A percentile compares a stretch with the other conserved stretches of the same genome.
Evolutionary conservation across 2,113 vertebrate genomes (phyloP).

Genomic region (Vombatus ursinus): DNA sequence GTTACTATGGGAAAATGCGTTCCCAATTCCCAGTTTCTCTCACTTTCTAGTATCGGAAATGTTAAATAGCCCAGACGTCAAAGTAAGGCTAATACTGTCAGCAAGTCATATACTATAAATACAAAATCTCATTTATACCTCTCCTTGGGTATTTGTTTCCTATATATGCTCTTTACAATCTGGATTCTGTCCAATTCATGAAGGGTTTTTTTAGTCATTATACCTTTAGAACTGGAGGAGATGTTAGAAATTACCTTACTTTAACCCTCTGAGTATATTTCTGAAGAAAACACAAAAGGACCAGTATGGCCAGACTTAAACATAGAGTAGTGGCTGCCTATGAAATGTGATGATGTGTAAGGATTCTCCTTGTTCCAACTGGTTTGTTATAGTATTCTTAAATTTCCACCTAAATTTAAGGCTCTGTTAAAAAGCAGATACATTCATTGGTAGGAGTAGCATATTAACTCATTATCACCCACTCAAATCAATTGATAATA

Average conservation of each 20-base stretch:
- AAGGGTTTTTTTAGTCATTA: not conserved
- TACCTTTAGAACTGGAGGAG: not conserved
- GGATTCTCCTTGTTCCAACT: not conserved
- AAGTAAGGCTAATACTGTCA: not conserved
- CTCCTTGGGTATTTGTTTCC: not conserved
- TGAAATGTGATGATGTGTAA: not conserved
- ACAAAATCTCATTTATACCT: not conserved
- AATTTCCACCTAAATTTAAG: not conserved
- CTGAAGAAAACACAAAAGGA: not conserved
- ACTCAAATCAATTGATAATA: not conserved
- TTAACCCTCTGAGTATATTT: not conserved
- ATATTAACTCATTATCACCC: not conserved
- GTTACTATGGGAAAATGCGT: not conserved
- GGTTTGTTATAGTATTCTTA: not conserved
- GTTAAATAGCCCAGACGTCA: not conserved
- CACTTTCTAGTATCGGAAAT: not conserved
- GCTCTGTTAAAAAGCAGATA: not conserved
- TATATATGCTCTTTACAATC: not conserved
- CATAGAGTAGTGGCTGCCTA: not conserved
- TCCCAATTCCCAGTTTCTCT: not conserved
- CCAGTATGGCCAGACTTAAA: not conserved
- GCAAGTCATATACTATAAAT: not conserved
- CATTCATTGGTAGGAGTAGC: not conserved
- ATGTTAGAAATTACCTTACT: not conserved
- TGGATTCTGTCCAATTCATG: not conserved